A percentile compares a stretch with the other conserved stretches of the same genome.
Conservation (phyloP, 2,113 vertebrate genomes). For the Hyperopisus bebe region DNA sequence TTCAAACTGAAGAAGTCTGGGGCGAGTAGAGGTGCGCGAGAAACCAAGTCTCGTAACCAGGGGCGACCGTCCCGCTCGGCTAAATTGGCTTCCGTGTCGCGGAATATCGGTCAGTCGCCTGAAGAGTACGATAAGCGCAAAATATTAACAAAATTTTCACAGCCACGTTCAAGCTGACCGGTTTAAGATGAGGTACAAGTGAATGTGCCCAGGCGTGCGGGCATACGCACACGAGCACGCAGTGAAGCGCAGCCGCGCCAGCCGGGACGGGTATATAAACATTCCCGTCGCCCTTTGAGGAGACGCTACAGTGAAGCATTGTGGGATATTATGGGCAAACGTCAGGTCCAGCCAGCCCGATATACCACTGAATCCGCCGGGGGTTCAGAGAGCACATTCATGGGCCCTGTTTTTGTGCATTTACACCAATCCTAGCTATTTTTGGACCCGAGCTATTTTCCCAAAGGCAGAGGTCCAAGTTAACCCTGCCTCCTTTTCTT, state of each 20-base stretch:
- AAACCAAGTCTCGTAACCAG: not conserved
- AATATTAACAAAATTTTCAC: slow-evolving; percentile 33
- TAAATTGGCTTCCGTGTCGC: not conserved
- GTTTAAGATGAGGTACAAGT: slow-evolving; percentile 18
- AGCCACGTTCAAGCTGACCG: slow-evolving; percentile 13
- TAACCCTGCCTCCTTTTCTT: slow-evolving; percentile 36
- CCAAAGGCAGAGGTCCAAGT: slow-evolving; percentile 49
- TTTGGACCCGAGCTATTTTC: slow-evolving; percentile 54
- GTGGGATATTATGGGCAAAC: slow-evolving; percentile 14
- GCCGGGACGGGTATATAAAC: slow-evolving; percentile 40
- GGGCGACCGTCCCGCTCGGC: not conserved
- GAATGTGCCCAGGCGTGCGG: too few species aligned
- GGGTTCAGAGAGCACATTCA: slow-evolving; percentile 28
- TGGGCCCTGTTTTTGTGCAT: slow-evolving; percentile 43
- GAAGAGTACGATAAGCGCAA: not conserved
- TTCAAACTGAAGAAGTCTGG: slow-evolving; percentile 31
- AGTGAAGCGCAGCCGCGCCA: slow-evolving; percentile 6
- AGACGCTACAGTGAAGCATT: slow-evolving; percentile 47
- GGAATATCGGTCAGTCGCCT: not conserved
- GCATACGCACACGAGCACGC: slow-evolving; percentile 15
- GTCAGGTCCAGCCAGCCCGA: not conserved
- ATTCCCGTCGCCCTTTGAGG: slow-evolving; percentile 42
- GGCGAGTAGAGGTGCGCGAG: slow-evolving; percentile 17
- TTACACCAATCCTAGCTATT: slow-evolving; percentile 59
- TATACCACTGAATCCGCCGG: slow-evolving; percentile 31